Percentiles rank a stretch among this genome's conserved stretches.
These are phyloP conservation scores for Brachyptera risi DNA, from an alignment of 2,888 invertebrate species.

Conservation along the genomic window DNA sequence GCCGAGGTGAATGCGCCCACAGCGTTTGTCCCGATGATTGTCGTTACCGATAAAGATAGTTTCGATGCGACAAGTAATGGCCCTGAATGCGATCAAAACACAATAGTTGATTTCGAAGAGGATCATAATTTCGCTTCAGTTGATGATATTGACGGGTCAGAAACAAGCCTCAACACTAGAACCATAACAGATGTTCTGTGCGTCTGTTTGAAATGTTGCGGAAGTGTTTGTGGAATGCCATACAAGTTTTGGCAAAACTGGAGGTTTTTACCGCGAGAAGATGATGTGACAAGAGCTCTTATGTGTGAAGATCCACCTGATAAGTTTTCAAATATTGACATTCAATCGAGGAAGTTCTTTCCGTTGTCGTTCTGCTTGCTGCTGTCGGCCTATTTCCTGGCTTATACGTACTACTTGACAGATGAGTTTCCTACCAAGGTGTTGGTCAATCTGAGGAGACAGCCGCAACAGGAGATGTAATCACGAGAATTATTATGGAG, in stretches of 20 bases:
- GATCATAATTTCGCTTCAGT: constrained; percentile 12
- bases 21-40: constrained; percentile 2
- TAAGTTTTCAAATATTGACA: constrained; percentile 50
- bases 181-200: not conserved
- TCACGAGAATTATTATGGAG: constrained; percentile 16
- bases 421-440: constrained; percentile 35
- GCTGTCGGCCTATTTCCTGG: constrained; percentile 48
- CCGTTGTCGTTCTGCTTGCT: constrained; percentile 54
- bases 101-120: constrained; percentile 7
- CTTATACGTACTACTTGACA: constrained; percentile 40
- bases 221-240: constrained; percentile 24
- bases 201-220: not conserved
- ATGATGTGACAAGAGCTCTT: constrained; percentile 33
- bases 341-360: constrained; percentile 52
- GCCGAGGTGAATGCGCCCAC: constrained; percentile 16
- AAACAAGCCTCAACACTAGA: not conserved
- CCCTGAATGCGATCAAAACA: constrained; percentile 11
- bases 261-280: constrained; percentile 34
- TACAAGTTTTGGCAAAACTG: constrained; percentile 28
- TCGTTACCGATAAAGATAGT: constrained; percentile 16
- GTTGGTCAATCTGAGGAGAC: not conserved
- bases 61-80: constrained; percentile 11
- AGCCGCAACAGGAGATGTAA: not conserved
- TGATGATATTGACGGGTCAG: not conserved
- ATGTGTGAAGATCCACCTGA: constrained; percentile 35